Conservation (phyloP, 2,888 invertebrate genomes). For the Neoascia interrupta region DNA sequence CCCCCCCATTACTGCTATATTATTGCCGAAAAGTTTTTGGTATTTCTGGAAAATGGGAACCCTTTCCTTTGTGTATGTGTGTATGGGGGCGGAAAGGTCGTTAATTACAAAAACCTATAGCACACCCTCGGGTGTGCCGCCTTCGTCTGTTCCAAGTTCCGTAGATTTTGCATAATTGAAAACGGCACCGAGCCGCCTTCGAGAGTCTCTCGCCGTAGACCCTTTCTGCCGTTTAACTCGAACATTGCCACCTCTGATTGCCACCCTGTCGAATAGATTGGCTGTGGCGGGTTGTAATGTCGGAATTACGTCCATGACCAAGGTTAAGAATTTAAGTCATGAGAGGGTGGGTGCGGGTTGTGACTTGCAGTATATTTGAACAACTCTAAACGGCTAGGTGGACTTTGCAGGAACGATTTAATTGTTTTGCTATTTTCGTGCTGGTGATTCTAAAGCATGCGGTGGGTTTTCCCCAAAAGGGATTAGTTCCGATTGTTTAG, state of each 20-base stretch:
- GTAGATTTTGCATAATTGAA: slow-evolving; percentile 52
- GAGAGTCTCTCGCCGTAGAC: slow-evolving; percentile 15
- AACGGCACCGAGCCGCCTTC: slow-evolving; percentile 16
- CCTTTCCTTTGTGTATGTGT: not conserved
- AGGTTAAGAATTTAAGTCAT: slow-evolving; percentile 10
- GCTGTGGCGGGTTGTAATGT: slow-evolving; percentile 17
- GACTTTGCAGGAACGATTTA: slow-evolving; percentile 41
- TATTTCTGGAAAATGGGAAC: slow-evolving; percentile 10
- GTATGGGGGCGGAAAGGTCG: slow-evolving; percentile 7
- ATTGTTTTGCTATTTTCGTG: slow-evolving; percentile 35
- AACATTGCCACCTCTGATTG: not conserved
- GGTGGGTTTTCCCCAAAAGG: slow-evolving; percentile 8
- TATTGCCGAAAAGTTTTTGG: slow-evolving; percentile 16
- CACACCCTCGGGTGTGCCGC: slow-evolving; percentile 14
- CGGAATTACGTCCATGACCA: slow-evolving; percentile 25
- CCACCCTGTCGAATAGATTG: slow-evolving; percentile 4
- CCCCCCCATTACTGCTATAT: slow-evolving; percentile 5
- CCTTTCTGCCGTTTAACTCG: too few species aligned
- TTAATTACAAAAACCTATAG: slow-evolving; percentile 46
- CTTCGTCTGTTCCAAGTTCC: not conserved
- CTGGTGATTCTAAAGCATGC: slow-evolving; percentile 6
- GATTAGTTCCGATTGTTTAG: slow-evolving; percentile 40
- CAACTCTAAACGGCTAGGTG: slow-evolving; percentile 22
- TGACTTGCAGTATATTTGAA: not conserved
- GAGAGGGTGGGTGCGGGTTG: not conserved